phyloP scores from a whole-genome alignment of 2,888 invertebrate genomes.

The Ommatoiulus sabulosus region DNA sequence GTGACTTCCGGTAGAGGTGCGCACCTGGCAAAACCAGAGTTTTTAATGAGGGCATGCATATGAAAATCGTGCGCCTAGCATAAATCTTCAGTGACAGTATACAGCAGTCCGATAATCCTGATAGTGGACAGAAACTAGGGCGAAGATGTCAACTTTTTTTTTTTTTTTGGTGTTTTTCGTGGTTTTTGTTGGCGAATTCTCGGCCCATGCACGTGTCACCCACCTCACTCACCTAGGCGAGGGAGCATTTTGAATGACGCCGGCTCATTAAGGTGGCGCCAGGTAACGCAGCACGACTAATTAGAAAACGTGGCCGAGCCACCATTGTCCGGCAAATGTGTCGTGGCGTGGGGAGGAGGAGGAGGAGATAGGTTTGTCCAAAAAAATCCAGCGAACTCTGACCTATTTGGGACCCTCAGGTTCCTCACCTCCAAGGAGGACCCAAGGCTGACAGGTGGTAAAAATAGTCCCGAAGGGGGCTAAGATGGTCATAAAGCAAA shows the following conservation, averaged over 20 bases:
- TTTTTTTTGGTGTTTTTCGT: not conserved
- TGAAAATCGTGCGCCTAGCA: not conserved
- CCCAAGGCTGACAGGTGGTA: not conserved
- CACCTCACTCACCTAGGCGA: conserved; percentile 5
- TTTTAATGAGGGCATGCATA: not conserved
- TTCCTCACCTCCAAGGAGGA: not conserved
- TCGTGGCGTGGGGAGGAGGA: not conserved
- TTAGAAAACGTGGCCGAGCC: not conserved
- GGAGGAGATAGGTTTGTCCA: not conserved
- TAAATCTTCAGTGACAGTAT: not conserved
- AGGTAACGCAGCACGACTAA: not conserved
- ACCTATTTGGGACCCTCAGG: not conserved
- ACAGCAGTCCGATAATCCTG: not conserved
- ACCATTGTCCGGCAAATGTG: too few species aligned
- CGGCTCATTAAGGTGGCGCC: conserved; percentile 41
- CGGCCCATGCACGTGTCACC: conserved; percentile 22
- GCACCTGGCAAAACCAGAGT: not conserved
- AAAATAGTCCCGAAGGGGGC: not conserved
- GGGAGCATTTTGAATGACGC: conserved; percentile 23
- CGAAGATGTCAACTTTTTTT: conserved; percentile 20
- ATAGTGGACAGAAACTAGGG: conserved; percentile 18
- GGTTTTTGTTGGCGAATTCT: not conserved
- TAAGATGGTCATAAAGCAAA: not conserved
- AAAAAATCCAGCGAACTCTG: not conserved
- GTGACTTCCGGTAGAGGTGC: not conserved